Evolutionary conservation across 2,888 invertebrate species (phyloP).

Genomic region (Phoronis australis): DNA sequence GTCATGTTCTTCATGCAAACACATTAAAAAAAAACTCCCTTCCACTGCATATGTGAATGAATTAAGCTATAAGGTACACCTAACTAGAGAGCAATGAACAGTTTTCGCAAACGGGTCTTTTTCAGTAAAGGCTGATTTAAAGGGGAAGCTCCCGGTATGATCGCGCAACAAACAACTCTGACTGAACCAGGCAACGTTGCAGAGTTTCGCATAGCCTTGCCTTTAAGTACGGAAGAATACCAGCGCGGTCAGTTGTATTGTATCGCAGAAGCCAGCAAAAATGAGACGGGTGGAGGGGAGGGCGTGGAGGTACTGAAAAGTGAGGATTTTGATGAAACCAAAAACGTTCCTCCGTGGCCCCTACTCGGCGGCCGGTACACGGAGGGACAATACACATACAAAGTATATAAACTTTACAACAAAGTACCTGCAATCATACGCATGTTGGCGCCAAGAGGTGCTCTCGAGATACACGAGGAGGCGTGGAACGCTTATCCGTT

Average conservation of each 20-base stretch:
- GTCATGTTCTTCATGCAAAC: no score
- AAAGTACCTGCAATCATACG: constrained; percentile 94
- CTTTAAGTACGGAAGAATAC: no score
- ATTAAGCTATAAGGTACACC: no score
- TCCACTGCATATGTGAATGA: no score
- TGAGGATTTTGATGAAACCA: constrained; percentile 72
- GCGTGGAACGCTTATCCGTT: constrained; percentile 99
- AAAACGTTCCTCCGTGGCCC: constrained; percentile 12
- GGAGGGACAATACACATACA: constrained; percentile 97
- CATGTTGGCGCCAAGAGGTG: constrained; percentile 88
- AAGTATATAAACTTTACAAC: constrained; percentile 84
- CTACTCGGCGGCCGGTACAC: constrained; percentile 73
- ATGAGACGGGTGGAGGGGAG: constrained; percentile 68
- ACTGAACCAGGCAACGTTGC: no score
- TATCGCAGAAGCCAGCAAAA: constrained; percentile 75
- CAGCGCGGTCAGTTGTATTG: constrained; percentile 98
- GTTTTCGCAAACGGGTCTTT: no score
- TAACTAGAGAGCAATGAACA: no score
- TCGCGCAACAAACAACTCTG: no score
- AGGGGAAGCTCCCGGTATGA: no score
- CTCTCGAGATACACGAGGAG: constrained; percentile 94
- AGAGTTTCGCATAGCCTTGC: no score
- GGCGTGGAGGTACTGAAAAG: constrained; percentile 84
- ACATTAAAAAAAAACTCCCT: no score
- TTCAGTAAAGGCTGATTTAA: no score